Evolutionary conservation across 2,797 vertebrate genomes (phyloP).

Genomic region (Nannoperca obscura): DNA sequence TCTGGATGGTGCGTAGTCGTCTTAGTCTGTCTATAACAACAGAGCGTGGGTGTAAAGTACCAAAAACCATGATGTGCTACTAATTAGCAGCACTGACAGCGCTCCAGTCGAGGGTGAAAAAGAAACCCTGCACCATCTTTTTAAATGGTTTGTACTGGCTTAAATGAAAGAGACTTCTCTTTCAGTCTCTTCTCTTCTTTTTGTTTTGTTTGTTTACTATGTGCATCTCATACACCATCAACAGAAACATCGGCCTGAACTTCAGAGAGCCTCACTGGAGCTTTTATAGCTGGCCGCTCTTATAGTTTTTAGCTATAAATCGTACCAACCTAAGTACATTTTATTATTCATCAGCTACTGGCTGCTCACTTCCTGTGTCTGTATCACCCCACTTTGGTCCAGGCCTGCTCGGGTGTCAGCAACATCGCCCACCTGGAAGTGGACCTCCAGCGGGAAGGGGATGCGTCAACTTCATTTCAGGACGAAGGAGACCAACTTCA

Average conservation of each 20-base stretch:
- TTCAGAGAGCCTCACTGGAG: background rate
- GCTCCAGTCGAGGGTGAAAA: too few relatives aligned
- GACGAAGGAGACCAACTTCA: slow-evolving; percentile 78
- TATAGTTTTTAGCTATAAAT: background rate
- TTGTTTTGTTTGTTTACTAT: background rate
- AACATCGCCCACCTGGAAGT: slow-evolving; percentile 90
- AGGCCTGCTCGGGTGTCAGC: slow-evolving; percentile 77
- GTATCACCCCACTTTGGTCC: slow-evolving; percentile 10
- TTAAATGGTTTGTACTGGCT: background rate
- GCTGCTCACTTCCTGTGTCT: slow-evolving; percentile 8
- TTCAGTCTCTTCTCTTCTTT: background rate
- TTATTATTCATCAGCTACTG: background rate
- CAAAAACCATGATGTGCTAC: background rate
- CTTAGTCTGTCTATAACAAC: background rate
- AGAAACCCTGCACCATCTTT: background rate
- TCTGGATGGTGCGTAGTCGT: background rate
- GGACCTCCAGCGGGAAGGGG: slow-evolving; percentile 70
- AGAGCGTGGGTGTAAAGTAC: background rate
- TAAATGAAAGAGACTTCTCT: background rate
- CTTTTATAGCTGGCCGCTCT: background rate
- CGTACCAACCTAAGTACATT: background rate
- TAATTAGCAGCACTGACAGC: too few relatives aligned
- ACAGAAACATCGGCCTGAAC: background rate
- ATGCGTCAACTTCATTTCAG: slow-evolving; percentile 4
- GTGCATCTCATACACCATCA: background rate